Conservation (phyloP, 1,140 invertebrate genomes). For the Coelopa frigida region DNA sequence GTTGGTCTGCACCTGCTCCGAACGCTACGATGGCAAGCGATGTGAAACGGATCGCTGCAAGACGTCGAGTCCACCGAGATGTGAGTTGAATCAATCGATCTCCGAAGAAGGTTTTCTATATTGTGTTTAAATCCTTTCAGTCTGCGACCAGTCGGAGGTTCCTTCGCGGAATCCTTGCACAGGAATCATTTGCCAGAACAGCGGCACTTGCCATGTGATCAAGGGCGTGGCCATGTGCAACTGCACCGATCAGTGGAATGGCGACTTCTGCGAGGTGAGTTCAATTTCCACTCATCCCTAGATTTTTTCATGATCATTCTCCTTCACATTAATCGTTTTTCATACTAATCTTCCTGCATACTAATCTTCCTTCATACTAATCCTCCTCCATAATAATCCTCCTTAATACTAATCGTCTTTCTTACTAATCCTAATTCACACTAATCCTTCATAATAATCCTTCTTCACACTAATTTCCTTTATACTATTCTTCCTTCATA, state of each 20-base stretch:
- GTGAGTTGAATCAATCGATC: conserved; percentile 7
- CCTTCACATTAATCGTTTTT: too few relatives aligned
- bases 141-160: conserved; percentile 26
- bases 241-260: conserved; percentile 60
- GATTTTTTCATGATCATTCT: too few relatives aligned
- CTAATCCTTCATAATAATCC: too few relatives aligned
- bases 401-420: too few relatives aligned
- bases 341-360: too few relatives aligned
- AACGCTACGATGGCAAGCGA: conserved; percentile 32
- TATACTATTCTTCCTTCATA: too few relatives aligned
- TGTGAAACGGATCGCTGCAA: conserved; percentile 41
- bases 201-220: conserved; percentile 37
- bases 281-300: conserved; percentile 3
- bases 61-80: conserved; percentile 31
- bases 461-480: too few relatives aligned
- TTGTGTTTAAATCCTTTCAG: conserved; percentile 4
- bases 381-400: too few relatives aligned
- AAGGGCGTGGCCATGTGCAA: conserved; percentile 47
- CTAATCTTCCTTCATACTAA: too few relatives aligned
- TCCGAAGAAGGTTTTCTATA: background rate
- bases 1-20: conserved; percentile 27
- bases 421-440: too few relatives aligned
- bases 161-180: conserved; percentile 34
- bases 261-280: conserved; percentile 55
- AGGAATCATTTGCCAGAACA: conserved; percentile 35